A percentile compares a stretch with the other conserved stretches of the same genome.
phyloP scores from a whole-genome alignment of 2,888 invertebrate genomes.

The Apodemia duryi region DNA sequence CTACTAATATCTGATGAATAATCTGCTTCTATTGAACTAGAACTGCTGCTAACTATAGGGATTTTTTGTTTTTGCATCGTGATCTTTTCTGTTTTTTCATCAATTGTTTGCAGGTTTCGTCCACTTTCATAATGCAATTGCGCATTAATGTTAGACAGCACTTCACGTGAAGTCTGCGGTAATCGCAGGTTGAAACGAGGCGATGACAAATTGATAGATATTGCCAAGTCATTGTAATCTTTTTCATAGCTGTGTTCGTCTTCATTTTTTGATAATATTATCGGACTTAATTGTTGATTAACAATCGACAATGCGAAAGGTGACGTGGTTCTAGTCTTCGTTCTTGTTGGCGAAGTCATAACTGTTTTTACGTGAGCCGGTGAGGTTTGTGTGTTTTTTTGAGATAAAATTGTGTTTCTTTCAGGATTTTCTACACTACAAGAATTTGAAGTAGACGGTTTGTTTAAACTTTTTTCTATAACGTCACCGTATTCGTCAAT shows the following conservation, averaged over 20 bases:
- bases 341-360: conserved; percentile 68
- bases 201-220: conserved; percentile 65
- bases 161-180: conserved; percentile 56
- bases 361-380: conserved; percentile 63
- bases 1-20: conserved; percentile 69
- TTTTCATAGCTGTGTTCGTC: conserved; percentile 41
- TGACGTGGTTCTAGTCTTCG: conserved; percentile 67
- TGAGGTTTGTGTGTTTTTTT: conserved; percentile 71
- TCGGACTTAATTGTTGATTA: conserved; percentile 62
- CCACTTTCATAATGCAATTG: conserved; percentile 19
- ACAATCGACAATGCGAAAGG: conserved; percentile 50
- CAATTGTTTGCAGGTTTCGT: conserved; percentile 18
- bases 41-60: conserved; percentile 44
- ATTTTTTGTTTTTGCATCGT: conserved; percentile 34
- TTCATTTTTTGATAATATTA: conserved; percentile 36
- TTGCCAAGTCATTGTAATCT: conserved; percentile 47
- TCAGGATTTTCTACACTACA: conserved; percentile 30
- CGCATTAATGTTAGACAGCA: conserved; percentile 49
- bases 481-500: conserved; percentile 65
- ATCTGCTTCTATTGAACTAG: conserved; percentile 59
- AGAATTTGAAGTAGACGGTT: conserved; percentile 56
- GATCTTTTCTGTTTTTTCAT: conserved; percentile 24
- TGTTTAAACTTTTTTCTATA: conserved; percentile 56
- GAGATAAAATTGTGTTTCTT: conserved; percentile 48
- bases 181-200: conserved; percentile 64